Evolutionary conservation across 2,888 invertebrate genomes (phyloP).

Genomic region (Mechanitis mazaeus): DNA sequence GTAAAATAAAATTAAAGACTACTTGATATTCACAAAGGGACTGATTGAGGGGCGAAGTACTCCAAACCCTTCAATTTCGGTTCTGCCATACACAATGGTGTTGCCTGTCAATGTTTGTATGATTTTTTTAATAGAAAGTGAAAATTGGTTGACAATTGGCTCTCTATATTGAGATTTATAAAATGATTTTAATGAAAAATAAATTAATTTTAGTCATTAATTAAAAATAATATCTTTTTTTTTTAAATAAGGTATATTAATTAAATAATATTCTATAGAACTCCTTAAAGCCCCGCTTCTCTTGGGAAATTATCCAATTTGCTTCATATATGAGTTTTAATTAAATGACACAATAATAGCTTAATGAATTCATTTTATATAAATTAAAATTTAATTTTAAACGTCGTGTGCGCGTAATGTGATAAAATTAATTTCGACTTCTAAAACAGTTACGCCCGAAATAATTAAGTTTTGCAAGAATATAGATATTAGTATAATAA

Average conservation of each 20-base stretch:
- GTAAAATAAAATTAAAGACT: constrained; percentile 30
- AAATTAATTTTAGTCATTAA: not conserved
- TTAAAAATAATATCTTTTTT: not conserved
- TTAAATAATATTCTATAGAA: constrained; percentile 9
- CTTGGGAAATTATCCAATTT: constrained; percentile 21
- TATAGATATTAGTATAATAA: constrained; percentile 21
- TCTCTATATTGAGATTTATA: not conserved
- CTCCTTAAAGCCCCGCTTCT: constrained; percentile 9
- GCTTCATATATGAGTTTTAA: constrained; percentile 16
- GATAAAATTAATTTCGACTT: constrained; percentile 26
- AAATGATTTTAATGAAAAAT: not conserved
- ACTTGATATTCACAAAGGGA: constrained; percentile 37
- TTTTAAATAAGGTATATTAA: not conserved
- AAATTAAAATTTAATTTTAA: constrained; percentile 31
- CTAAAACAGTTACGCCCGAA: constrained; percentile 19
- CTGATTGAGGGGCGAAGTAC: constrained; percentile 44
- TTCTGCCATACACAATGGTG: constrained; percentile 51
- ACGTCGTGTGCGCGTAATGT: constrained; percentile 23
- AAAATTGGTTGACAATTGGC: constrained; percentile 9
- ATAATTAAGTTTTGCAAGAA: constrained; percentile 24
- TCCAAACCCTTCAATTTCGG: constrained; percentile 56
- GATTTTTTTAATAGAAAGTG: constrained; percentile 21
- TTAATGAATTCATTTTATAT: constrained; percentile 25
- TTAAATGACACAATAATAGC: constrained; percentile 22
- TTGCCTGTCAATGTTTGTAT: constrained; percentile 8